Evolutionary conservation across 2,888 invertebrate genomes (phyloP), one percentile per base, ranked within the genome.

Genomic region (Cheiracanthium punctorium): DNA sequence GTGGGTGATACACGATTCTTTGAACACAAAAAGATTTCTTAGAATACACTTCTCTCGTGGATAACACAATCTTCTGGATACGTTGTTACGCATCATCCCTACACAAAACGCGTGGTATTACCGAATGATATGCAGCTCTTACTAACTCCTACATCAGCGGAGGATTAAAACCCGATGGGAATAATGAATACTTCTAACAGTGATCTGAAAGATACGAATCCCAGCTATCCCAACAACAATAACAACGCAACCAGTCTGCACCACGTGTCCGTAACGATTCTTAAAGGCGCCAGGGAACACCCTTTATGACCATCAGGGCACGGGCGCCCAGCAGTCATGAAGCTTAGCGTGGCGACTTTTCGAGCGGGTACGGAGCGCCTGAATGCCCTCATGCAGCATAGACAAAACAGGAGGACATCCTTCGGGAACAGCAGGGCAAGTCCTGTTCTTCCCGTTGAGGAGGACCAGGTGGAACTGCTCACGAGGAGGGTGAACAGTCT

Each of bases 301-400:
- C 58, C 24, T 67, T 77, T 84, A 48, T 84, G 84, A 84, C 84
- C 84, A 24, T 73, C 69, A 73, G 79, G 79, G 67, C 67, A 43
- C 52, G 84, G 84, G 77, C 85, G 71, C 14, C 80, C 43, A 75
- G 85, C 80, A 48, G 71, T 80, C 65, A 89, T 89, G 89, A 89
- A 89, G 80, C 86, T 89, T 71, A 89, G 89, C 69, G 89, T 89
- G 58, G 89, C 89, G 24, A 88, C 89, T 17, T 89, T 85, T 75
- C 37, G 89, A 58, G 89, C 89, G 8, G 88, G 89, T 24, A 76
- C 88, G 32, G 86, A 88, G 58, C 84, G 88, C 32, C 84, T 89
- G 20, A 88, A 88, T 28, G 74, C 82, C 74, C 72, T 85, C 1
- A 82, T 80, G 71, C 86, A 82, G 17, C 71, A 79, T 12, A 80